Evolutionary conservation across 2,113 vertebrate genomes (phyloP).

Genomic region (Atrichornis clamosus): DNA sequence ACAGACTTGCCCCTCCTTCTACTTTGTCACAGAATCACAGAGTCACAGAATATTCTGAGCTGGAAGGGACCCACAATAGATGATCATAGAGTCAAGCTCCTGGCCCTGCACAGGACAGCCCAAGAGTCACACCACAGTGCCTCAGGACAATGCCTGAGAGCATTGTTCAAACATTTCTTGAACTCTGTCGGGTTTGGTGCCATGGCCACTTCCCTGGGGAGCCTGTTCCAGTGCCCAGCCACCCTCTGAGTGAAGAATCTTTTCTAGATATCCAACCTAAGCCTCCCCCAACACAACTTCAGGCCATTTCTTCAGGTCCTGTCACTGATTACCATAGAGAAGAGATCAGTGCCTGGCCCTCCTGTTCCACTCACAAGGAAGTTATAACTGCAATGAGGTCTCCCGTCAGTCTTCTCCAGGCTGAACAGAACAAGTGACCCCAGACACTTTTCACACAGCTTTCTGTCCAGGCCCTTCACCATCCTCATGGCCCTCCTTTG

Average conservation of each 20-base stretch:
- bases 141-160: neutral
- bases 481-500: neutral
- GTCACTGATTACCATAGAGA: neutral
- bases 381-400: rapidly evolving
- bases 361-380: neutral
- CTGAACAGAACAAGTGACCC: neutral
- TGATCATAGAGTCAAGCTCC: neutral
- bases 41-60: neutral
- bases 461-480: neutral
- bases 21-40: neutral
- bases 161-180: neutral
- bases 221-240: neutral
- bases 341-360: neutral
- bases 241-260: neutral
- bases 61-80: neutral
- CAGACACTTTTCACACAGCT: rapidly evolving
- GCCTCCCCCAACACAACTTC: neutral
- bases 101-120: neutral
- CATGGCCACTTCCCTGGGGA: neutral
- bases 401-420: neutral
- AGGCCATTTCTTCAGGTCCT: neutral
- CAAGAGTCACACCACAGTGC: neutral
- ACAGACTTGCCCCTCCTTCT: neutral
- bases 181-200: neutral
- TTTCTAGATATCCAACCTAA: neutral